A percentile compares a stretch with the other conserved stretches of the same genome.
Evolutionary conservation across 2,113 vertebrate genomes (phyloP).

Genomic region (Cygnus buccinator): DNA sequence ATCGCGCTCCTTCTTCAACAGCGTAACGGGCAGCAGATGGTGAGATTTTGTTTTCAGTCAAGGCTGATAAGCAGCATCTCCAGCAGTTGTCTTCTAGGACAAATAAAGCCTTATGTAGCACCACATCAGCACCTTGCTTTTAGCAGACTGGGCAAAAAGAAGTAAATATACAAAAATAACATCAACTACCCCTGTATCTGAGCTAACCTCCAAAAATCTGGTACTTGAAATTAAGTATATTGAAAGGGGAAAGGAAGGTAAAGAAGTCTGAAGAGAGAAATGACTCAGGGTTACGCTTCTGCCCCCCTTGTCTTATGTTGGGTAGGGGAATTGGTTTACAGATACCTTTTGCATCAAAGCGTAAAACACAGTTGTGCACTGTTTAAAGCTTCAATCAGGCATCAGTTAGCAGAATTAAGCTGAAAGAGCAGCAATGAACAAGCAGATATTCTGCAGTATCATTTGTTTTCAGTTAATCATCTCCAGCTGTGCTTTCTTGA

Average conservation of each 20-base stretch:
- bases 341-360: not conserved
- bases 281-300: not conserved
- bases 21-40: not conserved
- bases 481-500: constrained; percentile 22
- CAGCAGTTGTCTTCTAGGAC: not conserved
- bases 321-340: not conserved
- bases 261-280: not conserved
- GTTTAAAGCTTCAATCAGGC: not conserved
- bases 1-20: not conserved
- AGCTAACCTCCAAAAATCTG: not conserved
- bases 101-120: not conserved
- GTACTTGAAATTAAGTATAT: not conserved
- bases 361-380: not conserved
- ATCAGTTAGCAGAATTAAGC: not conserved
- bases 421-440: constrained; percentile 15
- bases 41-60: not conserved
- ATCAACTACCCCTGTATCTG: not conserved
- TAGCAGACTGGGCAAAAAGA: not conserved
- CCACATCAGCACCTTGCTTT: not conserved
- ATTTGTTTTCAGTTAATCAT: constrained; percentile 30
- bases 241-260: not conserved
- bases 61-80: not conserved
- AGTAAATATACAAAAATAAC: not conserved
- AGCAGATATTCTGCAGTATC: constrained; percentile 15
- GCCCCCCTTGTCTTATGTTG: not conserved